Evolutionary conservation across 2,113 vertebrate species (phyloP).

Genomic region (Microtus montanus): DNA sequence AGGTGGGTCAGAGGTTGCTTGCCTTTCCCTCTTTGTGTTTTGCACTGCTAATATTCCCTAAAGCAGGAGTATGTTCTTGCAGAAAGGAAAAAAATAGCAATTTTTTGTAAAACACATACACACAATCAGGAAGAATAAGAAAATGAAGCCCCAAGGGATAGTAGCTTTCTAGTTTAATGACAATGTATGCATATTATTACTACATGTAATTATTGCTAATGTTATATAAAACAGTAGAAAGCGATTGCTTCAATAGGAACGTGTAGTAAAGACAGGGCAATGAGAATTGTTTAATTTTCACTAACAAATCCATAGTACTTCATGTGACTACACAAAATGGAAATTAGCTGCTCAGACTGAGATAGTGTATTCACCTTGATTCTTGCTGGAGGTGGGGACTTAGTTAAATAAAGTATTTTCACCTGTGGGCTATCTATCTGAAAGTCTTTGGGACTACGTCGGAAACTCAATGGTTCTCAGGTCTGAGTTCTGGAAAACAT

Average conservation of each 20-base stretch:
- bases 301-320: background rate
- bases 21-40: background rate
- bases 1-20: background rate
- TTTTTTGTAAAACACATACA: background rate
- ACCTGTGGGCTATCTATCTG: background rate
- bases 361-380: background rate
- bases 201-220: background rate
- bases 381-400: background rate
- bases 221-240: slow-evolving; percentile 9
- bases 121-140: background rate
- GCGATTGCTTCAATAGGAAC: background rate
- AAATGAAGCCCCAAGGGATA: background rate
- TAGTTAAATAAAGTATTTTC: background rate
- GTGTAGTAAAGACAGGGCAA: background rate
- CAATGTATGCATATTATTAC: background rate
- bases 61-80: background rate
- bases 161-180: background rate
- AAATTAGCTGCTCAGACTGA: background rate
- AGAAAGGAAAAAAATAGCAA: background rate
- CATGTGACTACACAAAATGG: background rate
- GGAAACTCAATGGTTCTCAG: background rate
- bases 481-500: background rate
- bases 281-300: background rate
- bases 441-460: background rate
- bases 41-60: background rate